These are phyloP conservation scores for Silurus aristotelis DNA, from an alignment of 2,797 vertebrate genomes.

Conservation along the genomic window DNA sequence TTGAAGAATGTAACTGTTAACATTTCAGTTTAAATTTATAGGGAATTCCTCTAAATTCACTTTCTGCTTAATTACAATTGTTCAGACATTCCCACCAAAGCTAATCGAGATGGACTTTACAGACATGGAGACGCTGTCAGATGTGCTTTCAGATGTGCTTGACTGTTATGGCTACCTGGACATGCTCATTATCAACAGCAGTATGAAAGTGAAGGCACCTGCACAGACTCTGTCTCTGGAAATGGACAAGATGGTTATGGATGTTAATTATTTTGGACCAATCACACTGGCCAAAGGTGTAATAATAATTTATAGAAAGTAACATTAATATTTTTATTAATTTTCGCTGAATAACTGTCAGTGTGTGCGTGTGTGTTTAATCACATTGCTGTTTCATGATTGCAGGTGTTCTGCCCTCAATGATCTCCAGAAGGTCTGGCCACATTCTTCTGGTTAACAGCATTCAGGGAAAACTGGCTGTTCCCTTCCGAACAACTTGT, in stretches of 20 bases:
- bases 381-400: background rate
- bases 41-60: background rate
- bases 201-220: conserved; percentile 87
- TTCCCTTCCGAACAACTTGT: conserved; percentile 93
- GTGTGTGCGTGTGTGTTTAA: background rate
- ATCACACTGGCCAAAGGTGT: conserved; percentile 90
- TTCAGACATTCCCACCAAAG: conserved; percentile 89
- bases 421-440: conserved; percentile 89
- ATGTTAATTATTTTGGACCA: conserved; percentile 94
- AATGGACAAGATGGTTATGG: conserved; percentile 90
- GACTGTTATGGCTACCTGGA: conserved; percentile 92
- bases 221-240: conserved; percentile 86
- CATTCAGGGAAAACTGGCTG: conserved; percentile 88
- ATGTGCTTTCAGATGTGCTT: conserved; percentile 82
- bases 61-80: background rate
- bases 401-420: conserved; percentile 86
- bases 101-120: conserved; percentile 87
- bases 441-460: conserved; percentile 90
- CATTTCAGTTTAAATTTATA: background rate
- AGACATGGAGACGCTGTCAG: conserved; percentile 80
- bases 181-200: conserved; percentile 87
- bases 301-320: background rate
- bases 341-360: background rate
- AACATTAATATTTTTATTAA: background rate
- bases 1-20: background rate